phyloP scores from a whole-genome alignment of 1,140 invertebrate species.

The Planococcus citri region DNA sequence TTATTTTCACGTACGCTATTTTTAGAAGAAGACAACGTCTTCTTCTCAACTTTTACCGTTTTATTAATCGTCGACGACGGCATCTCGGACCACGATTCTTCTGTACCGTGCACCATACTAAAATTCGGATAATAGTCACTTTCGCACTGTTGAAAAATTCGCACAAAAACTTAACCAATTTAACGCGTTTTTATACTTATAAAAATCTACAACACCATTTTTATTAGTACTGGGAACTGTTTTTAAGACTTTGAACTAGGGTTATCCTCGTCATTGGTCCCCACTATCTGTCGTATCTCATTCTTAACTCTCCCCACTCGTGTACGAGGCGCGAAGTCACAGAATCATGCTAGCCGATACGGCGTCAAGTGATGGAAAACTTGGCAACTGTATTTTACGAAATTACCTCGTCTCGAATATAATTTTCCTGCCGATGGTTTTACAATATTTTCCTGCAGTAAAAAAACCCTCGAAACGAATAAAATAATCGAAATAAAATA shows the following conservation, averaged over 20 bases:
- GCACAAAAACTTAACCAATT: too few relatives aligned
- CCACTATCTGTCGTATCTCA: slow-evolving; percentile 14
- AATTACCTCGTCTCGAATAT: background rate
- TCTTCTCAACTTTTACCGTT: slow-evolving; percentile 5
- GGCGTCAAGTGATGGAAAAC: slow-evolving; percentile 17
- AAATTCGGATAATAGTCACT: background rate
- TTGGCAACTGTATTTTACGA: background rate
- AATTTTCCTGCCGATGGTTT: background rate
- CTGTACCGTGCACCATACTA: slow-evolving; percentile 13
- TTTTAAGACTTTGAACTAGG: slow-evolving; percentile 20
- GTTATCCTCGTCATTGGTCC: slow-evolving; percentile 17
- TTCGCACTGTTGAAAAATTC: background rate
- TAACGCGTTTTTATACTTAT: background rate
- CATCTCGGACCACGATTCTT: background rate
- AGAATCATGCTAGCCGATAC: slow-evolving; percentile 18
- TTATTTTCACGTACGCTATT: slow-evolving; percentile 11
- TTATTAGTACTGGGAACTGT: slow-evolving; percentile 12
- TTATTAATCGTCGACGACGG: background rate
- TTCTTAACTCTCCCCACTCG: slow-evolving; percentile 18
- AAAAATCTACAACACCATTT: slow-evolving; percentile 14
- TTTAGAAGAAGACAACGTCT: background rate
- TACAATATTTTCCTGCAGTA: background rate
- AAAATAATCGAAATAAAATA: background rate
- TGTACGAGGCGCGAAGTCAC: slow-evolving; percentile 16
- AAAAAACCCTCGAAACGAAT: background rate